Base-by-base conservation (phyloP, 2,888 invertebrate genomes). In the Diadegma fenestrale region DNA sequence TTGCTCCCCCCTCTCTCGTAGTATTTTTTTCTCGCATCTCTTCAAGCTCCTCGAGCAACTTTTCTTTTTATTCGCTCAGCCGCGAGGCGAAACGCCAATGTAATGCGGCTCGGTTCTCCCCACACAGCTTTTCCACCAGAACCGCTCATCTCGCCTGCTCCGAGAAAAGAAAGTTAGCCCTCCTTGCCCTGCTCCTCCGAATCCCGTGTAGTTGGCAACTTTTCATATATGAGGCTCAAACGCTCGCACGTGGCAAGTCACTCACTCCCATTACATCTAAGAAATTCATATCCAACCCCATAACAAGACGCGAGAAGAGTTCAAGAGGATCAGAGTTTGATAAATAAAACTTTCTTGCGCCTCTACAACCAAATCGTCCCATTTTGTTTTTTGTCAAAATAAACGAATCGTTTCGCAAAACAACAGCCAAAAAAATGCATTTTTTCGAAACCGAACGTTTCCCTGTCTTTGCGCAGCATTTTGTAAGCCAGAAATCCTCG, bases 241-340 rank as follows among this genome's bases (percentile, higher is more conserved):
- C 73, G 43, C 7, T 19, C 58, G n/a, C n/a, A 58, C 66, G 51
- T 48, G 73, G 73, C 30, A 68, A 79, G 78, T 78, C 82, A 68
- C 58, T 68, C 45, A 45, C n/a, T 78, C 41, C 68, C 68, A 73
- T 82, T 73, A 82, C 78, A 48, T 82, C 48, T 72, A 48, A 68
- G 72, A 69, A 41, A 73, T 83, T 79, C 68, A 79, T 68, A 69
- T 75, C 66, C 78, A n/a, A 48, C 73, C 37, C 10, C 41, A 17
- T 19, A 45, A 43, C n/a, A 61, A 30, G 45, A 37, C 48, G 48
- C 48, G 48, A 8, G 45, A 68, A 68, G 64, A 58, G 33, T 51
- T 66, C 12, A 33, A 72, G 58, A 22, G 54, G 41, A 8, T 72
- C 17, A 7, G 41, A 33, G 68, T 33, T 51, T 26, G n/a, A 66